Conservation (phyloP, 1,140 invertebrate species). For the Tigriopus japonicus region DNA sequence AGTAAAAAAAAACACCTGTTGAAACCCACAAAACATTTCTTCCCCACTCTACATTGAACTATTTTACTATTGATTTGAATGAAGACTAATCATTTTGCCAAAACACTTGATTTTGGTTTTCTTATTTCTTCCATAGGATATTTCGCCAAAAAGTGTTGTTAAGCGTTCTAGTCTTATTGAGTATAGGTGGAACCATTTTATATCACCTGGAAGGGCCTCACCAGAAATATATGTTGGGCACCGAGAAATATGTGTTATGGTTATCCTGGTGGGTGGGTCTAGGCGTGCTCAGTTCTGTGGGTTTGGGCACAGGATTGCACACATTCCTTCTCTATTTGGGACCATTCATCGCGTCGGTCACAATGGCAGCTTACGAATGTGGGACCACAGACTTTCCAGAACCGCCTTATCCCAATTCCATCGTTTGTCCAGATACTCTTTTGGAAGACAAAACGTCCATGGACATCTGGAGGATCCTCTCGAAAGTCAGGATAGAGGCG, state of each 20-base stretch:
- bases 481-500: conserved; percentile 86
- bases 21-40: too few species aligned
- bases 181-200: background rate
- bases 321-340: conserved; percentile 95
- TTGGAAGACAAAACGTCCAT: conserved; percentile 20
- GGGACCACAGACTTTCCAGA: conserved; percentile 80
- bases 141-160: too few species aligned
- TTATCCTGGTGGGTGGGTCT: conserved; percentile 84
- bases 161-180: too few species aligned
- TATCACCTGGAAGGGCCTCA: conserved; percentile 17
- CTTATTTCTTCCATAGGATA: conserved; percentile 15
- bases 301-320: conserved; percentile 90
- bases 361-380: conserved; percentile 93
- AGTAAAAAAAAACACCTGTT: too few species aligned
- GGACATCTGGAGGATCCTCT: conserved; percentile 69
- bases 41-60: too few species aligned
- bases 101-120: conserved; percentile 21
- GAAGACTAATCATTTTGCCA: background rate
- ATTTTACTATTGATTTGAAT: too few species aligned
- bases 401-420: conserved; percentile 65
- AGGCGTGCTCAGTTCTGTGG: conserved; percentile 88
- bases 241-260: conserved; percentile 39
- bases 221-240: conserved; percentile 23
- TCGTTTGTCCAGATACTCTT: conserved; percentile 25
- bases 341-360: conserved; percentile 68